Base-by-base conservation (phyloP, 2,888 invertebrate genomes). In the Amaurobius ferox region DNA sequence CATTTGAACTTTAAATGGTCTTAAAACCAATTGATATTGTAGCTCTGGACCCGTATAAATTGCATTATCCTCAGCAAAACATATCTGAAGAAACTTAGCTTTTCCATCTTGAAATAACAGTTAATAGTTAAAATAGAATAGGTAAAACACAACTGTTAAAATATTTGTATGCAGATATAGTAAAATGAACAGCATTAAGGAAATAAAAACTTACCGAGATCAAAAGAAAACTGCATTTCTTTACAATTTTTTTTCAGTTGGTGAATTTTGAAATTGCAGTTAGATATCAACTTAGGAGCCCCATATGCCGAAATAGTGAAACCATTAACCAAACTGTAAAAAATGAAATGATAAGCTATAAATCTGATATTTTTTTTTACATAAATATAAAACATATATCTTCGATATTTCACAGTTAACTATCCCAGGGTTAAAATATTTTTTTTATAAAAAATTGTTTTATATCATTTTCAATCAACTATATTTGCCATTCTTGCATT, bases 261-360 rank as follows among this genome's bases (percentile, higher is more conserved):
- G 26, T 72, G 30, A 61, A 72, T 26, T n/a, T 67, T 35, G 35
- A 85, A 72, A 67, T 72, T 48, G 35, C 83, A 78, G 3, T 78
- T 35, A 26, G 66, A 39, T 55, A 78, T 48, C n/a, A 39, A 23
- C n/a, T 55, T 23, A 0, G 35, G 35, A 26, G 55, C 72, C 9
- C 77, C 77, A 3, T 32, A 35, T 0, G 48, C 39, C 23, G 19
- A 13, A 26, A 78, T 35, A 23, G 55, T 85, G 39, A 66, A 77
- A 7, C 66, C 83, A 72, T 6, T 66, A 29, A 61, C 67, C 28
- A 71, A 78, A 32, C 83, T 85, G 35, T 32, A 23, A 40, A 26
- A 28, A 32, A 68, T 13, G 2, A 13, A 1, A 68, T 13, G 19
- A n/a, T 19, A 64, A 64, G 5, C 5, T 39, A 16, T n/a, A 39